Conservation (phyloP, 2,113 vertebrate genomes). For the Balaeniceps rex region DNA sequence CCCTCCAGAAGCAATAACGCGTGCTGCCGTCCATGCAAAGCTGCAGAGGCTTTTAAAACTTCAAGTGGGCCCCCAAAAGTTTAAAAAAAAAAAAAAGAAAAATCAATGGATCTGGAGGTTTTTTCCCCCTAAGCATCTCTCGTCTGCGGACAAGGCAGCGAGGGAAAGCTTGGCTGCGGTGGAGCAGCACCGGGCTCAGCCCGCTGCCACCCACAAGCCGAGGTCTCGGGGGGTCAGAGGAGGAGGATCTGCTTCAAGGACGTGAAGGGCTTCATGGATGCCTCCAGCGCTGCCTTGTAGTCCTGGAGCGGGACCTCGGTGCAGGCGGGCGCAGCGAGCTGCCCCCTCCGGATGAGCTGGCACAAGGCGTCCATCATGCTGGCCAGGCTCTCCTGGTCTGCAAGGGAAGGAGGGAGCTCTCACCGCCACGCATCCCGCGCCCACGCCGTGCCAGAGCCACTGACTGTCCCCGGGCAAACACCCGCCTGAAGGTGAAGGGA, state of each 20-base stretch:
- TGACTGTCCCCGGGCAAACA: rapidly evolving
- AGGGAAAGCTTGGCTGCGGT: background rate
- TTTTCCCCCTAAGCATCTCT: background rate
- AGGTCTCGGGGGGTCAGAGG: slow-evolving; percentile 71
- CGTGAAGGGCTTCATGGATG: slow-evolving; percentile 80
- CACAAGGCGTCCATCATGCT: slow-evolving; percentile 84
- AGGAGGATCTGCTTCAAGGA: slow-evolving; percentile 90
- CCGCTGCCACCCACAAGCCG: background rate
- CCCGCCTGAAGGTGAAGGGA: rapidly evolving
- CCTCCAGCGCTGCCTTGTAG: slow-evolving; percentile 78
- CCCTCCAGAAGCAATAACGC: background rate
- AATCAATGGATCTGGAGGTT: background rate
- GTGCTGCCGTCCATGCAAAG: background rate
- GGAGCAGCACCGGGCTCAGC: background rate
- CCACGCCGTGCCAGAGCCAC: background rate
- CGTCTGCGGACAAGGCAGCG: background rate
- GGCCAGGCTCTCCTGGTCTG: slow-evolving; percentile 61
- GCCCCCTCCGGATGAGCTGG: slow-evolving; percentile 77
- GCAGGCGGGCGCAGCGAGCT: slow-evolving; percentile 79
- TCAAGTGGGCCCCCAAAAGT: background rate
- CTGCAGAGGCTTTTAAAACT: background rate
- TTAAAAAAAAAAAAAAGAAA: background rate
- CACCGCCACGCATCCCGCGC: rapidly evolving
- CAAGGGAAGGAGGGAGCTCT: background rate
- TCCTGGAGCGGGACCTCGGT: slow-evolving; percentile 76